Conservation (phyloP, 2,888 invertebrate species). For the Stomorhina lunata region DNA sequence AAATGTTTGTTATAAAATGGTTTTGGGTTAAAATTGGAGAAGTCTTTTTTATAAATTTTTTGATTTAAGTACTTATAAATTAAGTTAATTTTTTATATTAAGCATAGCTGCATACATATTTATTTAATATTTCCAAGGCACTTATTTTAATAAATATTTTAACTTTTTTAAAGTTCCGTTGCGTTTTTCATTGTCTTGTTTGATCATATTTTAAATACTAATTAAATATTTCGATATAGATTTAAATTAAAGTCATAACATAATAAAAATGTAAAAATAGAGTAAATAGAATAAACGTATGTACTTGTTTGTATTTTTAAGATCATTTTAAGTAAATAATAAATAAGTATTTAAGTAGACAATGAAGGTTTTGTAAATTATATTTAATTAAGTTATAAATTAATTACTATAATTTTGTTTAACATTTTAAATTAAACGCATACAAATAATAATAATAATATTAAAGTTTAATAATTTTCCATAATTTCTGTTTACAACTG, state of each 20-base stretch:
- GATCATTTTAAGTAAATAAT: constrained; percentile 54
- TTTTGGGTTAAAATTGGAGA: background rate
- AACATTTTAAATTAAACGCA: constrained; percentile 12
- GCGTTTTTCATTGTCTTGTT: constrained; percentile 55
- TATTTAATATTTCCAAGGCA: constrained; percentile 52
- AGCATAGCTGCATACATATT: constrained; percentile 39
- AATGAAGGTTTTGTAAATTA: background rate
- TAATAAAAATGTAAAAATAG: constrained; percentile 24
- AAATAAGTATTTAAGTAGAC: constrained; percentile 67
- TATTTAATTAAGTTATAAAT: constrained; percentile 10
- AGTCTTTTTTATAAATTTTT: background rate
- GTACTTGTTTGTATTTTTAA: constrained; percentile 41
- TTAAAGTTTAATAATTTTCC: constrained; percentile 11
- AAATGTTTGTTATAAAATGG: background rate
- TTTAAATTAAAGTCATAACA: constrained; percentile 19
- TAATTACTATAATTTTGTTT: constrained; percentile 22
- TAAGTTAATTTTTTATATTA: constrained; percentile 22
- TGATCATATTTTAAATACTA: background rate
- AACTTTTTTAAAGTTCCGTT: constrained; percentile 62
- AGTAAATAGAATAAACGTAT: too few relatives aligned
- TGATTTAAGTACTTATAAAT: constrained; percentile 54
- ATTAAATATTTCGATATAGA: constrained; percentile 1
- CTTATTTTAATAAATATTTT: constrained; percentile 43
- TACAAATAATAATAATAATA: background rate
- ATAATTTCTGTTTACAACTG: constrained; percentile 83